Percentiles rank a stretch among this genome's conserved stretches.
Conservation (phyloP, 2,113 vertebrate species). For the Ciconia stormi region DNA sequence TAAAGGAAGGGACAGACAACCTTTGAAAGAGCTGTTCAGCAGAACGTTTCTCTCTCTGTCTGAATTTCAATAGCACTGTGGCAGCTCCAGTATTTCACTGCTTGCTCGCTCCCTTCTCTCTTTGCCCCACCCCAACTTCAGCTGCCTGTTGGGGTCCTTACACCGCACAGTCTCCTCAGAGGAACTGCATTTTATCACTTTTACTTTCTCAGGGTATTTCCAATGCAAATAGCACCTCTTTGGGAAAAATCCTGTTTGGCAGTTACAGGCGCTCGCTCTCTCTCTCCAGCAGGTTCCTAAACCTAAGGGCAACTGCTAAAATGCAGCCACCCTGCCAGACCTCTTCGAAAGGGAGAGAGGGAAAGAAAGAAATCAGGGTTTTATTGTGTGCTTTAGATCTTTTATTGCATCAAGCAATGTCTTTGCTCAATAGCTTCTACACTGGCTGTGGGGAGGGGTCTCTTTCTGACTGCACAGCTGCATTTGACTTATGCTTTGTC, state of each 20-base stretch:
- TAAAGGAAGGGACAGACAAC: neutral
- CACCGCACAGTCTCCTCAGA: neutral
- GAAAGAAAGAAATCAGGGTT: neutral
- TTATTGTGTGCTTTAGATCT: neutral
- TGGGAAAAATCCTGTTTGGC: neutral
- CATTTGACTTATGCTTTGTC: neutral
- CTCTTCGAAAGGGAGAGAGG: neutral
- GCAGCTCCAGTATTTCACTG: neutral
- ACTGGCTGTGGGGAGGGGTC: neutral
- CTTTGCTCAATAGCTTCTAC: neutral
- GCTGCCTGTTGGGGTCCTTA: neutral
- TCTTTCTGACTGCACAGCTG: neutral
- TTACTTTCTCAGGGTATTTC: neutral
- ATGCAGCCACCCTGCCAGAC: neutral
- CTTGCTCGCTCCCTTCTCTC: neutral
- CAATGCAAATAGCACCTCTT: neutral
- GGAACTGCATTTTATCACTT: neutral
- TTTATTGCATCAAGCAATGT: neutral
- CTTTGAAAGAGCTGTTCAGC: neutral
- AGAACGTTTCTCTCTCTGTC: accelerated
- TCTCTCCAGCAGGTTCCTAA: neutral
- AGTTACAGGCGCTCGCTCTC: neutral
- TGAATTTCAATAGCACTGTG: neutral
- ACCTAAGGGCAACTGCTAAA: neutral
- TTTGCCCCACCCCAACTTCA: neutral